Evolutionary conservation across 2,888 invertebrate genomes (phyloP).

Genomic region (Dolichopus griseipennis): DNA sequence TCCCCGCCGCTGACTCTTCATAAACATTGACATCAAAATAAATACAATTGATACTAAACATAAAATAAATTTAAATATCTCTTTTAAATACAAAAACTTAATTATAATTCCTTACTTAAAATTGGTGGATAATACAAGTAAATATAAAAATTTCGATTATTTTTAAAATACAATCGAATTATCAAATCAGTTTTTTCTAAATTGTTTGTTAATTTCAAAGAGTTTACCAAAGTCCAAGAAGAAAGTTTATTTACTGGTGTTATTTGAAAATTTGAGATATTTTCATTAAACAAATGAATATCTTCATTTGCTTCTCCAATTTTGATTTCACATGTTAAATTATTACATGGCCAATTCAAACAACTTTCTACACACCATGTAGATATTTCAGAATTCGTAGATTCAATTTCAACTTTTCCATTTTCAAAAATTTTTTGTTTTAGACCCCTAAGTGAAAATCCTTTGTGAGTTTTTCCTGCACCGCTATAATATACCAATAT

Average conservation of each 20-base stretch:
- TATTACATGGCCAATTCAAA: conserved; percentile 38
- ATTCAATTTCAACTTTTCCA: conserved; percentile 30
- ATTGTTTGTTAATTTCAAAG: conserved; percentile 27
- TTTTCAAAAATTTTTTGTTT: conserved; percentile 25
- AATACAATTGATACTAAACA: conserved; percentile 31
- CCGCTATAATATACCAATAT: conserved; percentile 22
- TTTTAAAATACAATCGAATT: background rate
- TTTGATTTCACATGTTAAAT: conserved; percentile 31
- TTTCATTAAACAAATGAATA: conserved; percentile 26
- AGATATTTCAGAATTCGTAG: conserved; percentile 28
- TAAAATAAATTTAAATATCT: background rate
- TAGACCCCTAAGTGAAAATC: conserved; percentile 24
- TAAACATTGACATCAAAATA: conserved; percentile 32
- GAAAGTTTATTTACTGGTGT: conserved; percentile 24
- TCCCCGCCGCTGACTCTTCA: conserved; percentile 34
- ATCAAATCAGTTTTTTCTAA: conserved; percentile 17
- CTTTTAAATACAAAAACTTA: background rate
- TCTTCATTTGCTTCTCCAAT: conserved; percentile 23
- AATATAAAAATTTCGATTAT: conserved; percentile 7
- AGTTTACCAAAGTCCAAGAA: too few relatives aligned
- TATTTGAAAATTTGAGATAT: background rate
- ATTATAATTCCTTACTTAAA: conserved; percentile 9
- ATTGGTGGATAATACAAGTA: background rate
- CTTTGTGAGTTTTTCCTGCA: conserved; percentile 27
- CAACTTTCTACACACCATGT: conserved; percentile 36